Evolutionary conservation across 2,888 invertebrate species (phyloP), one percentile per base, ranked within the genome.

Genomic region (Isoperla grammatica): DNA sequence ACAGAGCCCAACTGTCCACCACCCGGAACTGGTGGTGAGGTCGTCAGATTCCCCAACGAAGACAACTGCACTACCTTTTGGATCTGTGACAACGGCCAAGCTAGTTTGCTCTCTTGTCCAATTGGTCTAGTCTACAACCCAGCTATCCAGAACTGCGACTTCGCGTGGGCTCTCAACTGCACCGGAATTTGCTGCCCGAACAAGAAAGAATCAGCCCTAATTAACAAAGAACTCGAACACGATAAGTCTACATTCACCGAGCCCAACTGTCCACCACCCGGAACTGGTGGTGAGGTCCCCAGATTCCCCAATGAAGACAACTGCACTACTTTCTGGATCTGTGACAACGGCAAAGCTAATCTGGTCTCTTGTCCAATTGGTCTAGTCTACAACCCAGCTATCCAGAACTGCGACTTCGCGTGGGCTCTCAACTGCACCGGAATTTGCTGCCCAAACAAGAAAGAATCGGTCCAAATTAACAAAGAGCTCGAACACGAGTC

Each of bases 91-190:
- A 48, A 46, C 19, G 49, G 56, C n/a, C 9, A n/a, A 11, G 29
- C 60, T 13, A 8, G 37, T 12, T 11, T 35, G 11, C 45, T 35
- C 17, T 15, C 37, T 5, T 60, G 60, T 22, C 57, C 60, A 1
- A 45, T 35, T 13, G 60, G 57, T 11, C 49, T 60, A 9, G 46
- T 58, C 46, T 60, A 45, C 22, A 60, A 56, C 40, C 29, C 57
- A 13, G 48, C 2, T 4, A 12, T 46, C 19, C 11, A 37, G 1
- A 46, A 29, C n/a, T 60, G 60, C 49, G 60, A 60, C 45, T 48
- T 37, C n/a, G 57, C 60, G 3, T 56, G 57, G 39, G n/a, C 20
- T 11, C 57, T 56, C 13, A 17, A 35, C 29, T 60, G 60, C 56
- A 43, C 15, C 11, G 22, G 23, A n/a, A 22, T 17, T n/a, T n/a